Evolutionary conservation across 2,113 vertebrate species (phyloP), one percentile per base, ranked within the genome.

Genomic region (Poeciliopsis prolifica): DNA sequence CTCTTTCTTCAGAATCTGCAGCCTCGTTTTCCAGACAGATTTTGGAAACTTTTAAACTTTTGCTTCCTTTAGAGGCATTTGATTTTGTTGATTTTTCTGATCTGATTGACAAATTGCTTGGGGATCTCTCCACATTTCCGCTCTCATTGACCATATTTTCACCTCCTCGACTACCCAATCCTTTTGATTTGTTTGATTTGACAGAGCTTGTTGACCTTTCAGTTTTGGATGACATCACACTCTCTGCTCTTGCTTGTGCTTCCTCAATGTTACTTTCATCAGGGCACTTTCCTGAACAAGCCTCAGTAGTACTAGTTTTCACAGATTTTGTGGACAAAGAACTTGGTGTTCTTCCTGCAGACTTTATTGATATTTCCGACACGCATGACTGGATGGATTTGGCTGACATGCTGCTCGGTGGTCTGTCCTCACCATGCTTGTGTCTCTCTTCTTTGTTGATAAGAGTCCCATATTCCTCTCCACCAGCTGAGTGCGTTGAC

Each of bases 1-100:
- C 26, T 48, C 2, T 68, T 62, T 74, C 62, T 0, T 70, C 61
- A 10, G 7, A 24, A 58, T 7, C 3, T 9, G 5, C 22, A 35
- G 5, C 5, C 29, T 4, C 2, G 0, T 75, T 30, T 7, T 79
- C 70, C 13, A 51, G 2, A 3, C n/a, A 6, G 65, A 12, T 30
- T 61, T 65, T 78, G 54, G 87, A 90, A 65, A 48, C 17, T 5
- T 12, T 87, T n/a, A 82, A 75, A 65, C 76, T 89, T 66, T 26
- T 88, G 60, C 79, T 89, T 66, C 29, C 83, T 51, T 75, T 78
- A n/a, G 88, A 87, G 70, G 40, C 5, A 44, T 74, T 86, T 2
- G 78, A 87, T 48, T 82, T 84, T 42, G 48, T n/a, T 44, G 89
- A 84, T 42, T 75, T 87, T 62, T 24, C 72, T 33, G 87, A 92